These are phyloP conservation scores for Sussaba pulchella DNA, from an alignment of 2,888 invertebrate genomes.

Conservation along the genomic window DNA sequence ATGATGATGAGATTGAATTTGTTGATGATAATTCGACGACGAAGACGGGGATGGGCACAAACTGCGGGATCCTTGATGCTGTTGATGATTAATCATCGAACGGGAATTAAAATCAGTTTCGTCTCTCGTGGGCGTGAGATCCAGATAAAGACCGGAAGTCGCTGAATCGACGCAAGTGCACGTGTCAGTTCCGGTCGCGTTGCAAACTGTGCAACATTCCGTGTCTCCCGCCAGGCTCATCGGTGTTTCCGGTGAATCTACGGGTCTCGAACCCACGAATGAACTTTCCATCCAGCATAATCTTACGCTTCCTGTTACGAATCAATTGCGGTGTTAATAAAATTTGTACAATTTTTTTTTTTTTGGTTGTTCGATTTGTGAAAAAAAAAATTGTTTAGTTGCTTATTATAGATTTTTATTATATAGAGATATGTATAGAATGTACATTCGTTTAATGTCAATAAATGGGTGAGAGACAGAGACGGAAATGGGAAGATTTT, in stretches of 20 bases:
- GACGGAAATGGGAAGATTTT: background rate
- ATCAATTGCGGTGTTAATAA: background rate
- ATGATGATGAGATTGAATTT: constrained; percentile 81
- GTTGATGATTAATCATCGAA: constrained; percentile 66
- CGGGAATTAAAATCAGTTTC: constrained; percentile 66
- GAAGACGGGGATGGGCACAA: constrained; percentile 78
- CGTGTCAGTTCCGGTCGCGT: constrained; percentile 74
- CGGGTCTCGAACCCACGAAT: constrained; percentile 93
- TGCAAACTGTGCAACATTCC: constrained; percentile 80
- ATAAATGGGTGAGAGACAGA: background rate
- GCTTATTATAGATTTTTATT: no score
- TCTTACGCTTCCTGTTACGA: constrained; percentile 87
- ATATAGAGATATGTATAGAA: background rate
- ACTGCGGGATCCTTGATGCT: constrained; percentile 67
- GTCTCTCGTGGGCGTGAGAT: constrained; percentile 79
- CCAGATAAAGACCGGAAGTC: constrained; percentile 77
- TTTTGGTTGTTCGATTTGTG: no score
- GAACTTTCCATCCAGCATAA: constrained; percentile 97
- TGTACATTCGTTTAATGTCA: background rate
- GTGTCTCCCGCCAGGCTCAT: constrained; percentile 84
- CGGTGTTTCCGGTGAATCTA: constrained; percentile 94
- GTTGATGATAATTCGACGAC: constrained; percentile 70
- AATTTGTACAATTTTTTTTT: background rate
- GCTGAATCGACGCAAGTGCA: constrained; percentile 79
- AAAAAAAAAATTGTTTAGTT: no score